A percentile compares a stretch with the other conserved stretches of the same genome.
These are phyloP conservation scores for Acropora tenuis DNA, from an alignment of 64 coral and sea anemone genomes.

Conservation along the genomic window DNA sequence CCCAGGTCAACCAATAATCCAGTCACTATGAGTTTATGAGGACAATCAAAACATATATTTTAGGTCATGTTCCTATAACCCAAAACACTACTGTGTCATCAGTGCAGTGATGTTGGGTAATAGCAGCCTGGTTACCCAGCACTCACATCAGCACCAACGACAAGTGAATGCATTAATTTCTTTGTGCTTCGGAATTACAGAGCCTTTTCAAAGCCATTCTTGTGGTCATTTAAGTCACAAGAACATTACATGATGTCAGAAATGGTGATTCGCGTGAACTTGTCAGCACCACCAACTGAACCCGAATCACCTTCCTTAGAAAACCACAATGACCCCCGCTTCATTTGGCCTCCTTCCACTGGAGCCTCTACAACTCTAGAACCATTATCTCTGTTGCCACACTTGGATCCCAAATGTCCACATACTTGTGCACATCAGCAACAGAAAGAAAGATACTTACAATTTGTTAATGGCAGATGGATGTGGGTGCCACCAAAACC, in stretches of 20 bases:
- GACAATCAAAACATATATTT: too few relatives aligned
- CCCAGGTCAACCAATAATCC: too few relatives aligned
- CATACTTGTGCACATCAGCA: conserved; percentile 30
- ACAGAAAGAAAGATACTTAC: background rate
- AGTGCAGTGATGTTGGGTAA: too few relatives aligned
- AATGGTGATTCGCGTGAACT: conserved; percentile 45
- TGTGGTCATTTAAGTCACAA: background rate
- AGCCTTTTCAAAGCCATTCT: background rate
- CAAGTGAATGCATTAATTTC: too few relatives aligned
- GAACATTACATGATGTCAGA: conserved; percentile 17
- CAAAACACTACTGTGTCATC: too few relatives aligned
- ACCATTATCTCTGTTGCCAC: background rate
- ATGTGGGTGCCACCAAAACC: conserved; percentile 8
- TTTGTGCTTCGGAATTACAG: too few relatives aligned
- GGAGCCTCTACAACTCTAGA: conserved; percentile 31
- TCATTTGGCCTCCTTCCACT: conserved; percentile 46
- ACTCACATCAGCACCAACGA: background rate
- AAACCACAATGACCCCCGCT: conserved; percentile 37
- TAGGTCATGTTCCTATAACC: too few relatives aligned
- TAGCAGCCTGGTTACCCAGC: background rate
- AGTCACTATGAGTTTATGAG: too few relatives aligned
- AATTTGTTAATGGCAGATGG: too few relatives aligned
- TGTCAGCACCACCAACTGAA: conserved; percentile 46
- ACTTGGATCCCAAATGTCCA: conserved; percentile 18
- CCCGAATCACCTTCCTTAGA: conserved; percentile 1